phyloP scores from a whole-genome alignment of 2,888 invertebrate genomes.

The Fabriciana adippe region DNA sequence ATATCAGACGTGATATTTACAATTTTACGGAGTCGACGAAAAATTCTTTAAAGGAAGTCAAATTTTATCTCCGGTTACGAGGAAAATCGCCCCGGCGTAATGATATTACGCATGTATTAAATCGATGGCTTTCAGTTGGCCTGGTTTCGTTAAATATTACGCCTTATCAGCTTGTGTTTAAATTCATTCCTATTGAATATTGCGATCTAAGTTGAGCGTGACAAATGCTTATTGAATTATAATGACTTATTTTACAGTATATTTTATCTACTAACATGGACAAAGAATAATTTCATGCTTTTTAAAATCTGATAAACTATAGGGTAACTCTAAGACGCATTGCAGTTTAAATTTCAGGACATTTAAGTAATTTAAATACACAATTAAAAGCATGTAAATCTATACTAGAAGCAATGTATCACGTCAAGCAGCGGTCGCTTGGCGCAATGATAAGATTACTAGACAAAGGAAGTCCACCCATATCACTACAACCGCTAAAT shows the following conservation, averaged over 20 bases:
- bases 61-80: constrained; percentile 36
- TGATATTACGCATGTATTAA: constrained; percentile 70
- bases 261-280: constrained; percentile 1
- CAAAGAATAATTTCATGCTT: background rate
- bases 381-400: constrained; percentile 56
- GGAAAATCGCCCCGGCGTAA: constrained; percentile 52
- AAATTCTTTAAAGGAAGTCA: constrained; percentile 32
- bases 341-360: constrained; percentile 21
- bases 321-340: constrained; percentile 10
- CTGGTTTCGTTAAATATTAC: constrained; percentile 51
- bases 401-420: constrained; percentile 70
- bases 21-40: constrained; percentile 35
- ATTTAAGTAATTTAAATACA: constrained; percentile 30
- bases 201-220: constrained; percentile 26
- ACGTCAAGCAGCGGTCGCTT: constrained; percentile 70
- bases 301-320: constrained; percentile 9
- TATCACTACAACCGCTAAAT: constrained; percentile 79
- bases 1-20: constrained; percentile 28
- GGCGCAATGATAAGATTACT: constrained; percentile 78
- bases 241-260: constrained; percentile 8
- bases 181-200: constrained; percentile 37
- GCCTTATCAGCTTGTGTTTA: constrained; percentile 40
- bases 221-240: constrained; percentile 24
- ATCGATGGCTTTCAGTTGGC: constrained; percentile 65
- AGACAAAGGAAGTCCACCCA: constrained; percentile 82